Base-by-base conservation (phyloP, 2,113 vertebrate species). In the Halcyon senegalensis region DNA sequence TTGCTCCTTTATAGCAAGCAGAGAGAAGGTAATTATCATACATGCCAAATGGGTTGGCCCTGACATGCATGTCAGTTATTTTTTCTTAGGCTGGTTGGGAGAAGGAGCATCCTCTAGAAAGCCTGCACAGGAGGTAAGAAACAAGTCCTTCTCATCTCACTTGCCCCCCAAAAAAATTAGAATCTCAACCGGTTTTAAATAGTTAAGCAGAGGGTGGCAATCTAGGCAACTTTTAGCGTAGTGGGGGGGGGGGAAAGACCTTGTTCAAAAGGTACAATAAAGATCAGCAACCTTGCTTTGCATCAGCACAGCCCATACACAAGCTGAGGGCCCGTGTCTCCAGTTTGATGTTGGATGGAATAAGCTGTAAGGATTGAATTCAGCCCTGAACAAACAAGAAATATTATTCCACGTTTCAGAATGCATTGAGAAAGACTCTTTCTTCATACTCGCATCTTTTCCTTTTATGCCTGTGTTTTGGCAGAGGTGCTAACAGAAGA, bases 101-200 rank as follows among this genome's bases (percentile, higher is more conserved):
- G 92, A 79, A 95, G 28, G 30, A 72, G 39, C 35, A 83, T 39
- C 79, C 62, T 91, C 89, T 23, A 72, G 30, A 31, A 53, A 60
- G 3, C 16, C 66, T 77, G 56, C 28, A 41, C 9, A 87, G 46
- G n/a, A 86, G 63, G 39, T 18, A 11, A 0, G 9, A 58, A 92
- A 69, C 11, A 41, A 82, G 41, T 33, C 50, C 48, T 68, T 50
- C 51, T 90, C 23, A 55, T 10, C 77, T 68, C 37, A 4, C 41
- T 53, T 13, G 43, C 23, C 35, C 35, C 35, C 35, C 35, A 7
- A 7, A 85, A 83, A 37, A 76, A 35, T 3, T 2, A 13, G n/a
- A 73, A 25, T 4, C 84, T 94, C 59, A 19, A 19, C 43, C 50
- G 59, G 41, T 68, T 97, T 97, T 90, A 92, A 96, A 94, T 92